Percentiles rank a stretch among this genome's conserved stretches.
phyloP scores from a whole-genome alignment of 2,888 invertebrate genomes.

The Polyploca ridens region DNA sequence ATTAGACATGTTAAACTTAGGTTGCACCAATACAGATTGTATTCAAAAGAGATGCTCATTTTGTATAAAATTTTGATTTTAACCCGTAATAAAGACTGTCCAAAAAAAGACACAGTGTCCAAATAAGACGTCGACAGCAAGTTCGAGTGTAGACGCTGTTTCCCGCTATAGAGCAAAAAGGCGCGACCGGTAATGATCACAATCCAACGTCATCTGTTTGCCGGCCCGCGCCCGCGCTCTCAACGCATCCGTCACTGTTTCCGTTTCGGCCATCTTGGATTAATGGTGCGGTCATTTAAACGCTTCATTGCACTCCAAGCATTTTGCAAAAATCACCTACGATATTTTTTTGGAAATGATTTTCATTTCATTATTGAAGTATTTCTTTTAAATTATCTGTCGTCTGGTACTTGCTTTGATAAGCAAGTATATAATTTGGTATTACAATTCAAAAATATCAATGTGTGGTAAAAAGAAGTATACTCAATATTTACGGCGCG shows the following conservation, averaged over 20 bases:
- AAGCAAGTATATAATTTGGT: not conserved
- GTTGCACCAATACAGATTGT: too few relatives aligned
- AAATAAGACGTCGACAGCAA: conserved; percentile 27
- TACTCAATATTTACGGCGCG: not conserved
- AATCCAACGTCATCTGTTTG: conserved; percentile 37
- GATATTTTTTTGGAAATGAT: not conserved
- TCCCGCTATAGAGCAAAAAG: conserved; percentile 62
- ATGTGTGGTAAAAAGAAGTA: not conserved
- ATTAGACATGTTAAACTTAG: too few relatives aligned
- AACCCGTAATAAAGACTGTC: conserved; percentile 18
- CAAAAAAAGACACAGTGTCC: conserved; percentile 35
- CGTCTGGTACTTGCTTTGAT: not conserved
- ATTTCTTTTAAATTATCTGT: not conserved
- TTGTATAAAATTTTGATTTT: not conserved
- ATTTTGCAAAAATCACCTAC: conserved; percentile 10
- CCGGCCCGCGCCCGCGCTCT: conserved; percentile 19
- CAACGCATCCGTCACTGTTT: conserved; percentile 55
- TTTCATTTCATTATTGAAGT: not conserved
- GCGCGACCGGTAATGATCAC: conserved; percentile 59
- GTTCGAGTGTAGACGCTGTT: conserved; percentile 24
- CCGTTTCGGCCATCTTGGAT: conserved; percentile 64
- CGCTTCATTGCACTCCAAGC: conserved; percentile 20
- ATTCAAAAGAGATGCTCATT: too few relatives aligned
- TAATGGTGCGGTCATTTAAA: conserved; percentile 30
- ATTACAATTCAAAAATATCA: not conserved